Base-by-base conservation (phyloP, 64 coral and sea anemone genomes). In the Actinia tenebrosa region DNA sequence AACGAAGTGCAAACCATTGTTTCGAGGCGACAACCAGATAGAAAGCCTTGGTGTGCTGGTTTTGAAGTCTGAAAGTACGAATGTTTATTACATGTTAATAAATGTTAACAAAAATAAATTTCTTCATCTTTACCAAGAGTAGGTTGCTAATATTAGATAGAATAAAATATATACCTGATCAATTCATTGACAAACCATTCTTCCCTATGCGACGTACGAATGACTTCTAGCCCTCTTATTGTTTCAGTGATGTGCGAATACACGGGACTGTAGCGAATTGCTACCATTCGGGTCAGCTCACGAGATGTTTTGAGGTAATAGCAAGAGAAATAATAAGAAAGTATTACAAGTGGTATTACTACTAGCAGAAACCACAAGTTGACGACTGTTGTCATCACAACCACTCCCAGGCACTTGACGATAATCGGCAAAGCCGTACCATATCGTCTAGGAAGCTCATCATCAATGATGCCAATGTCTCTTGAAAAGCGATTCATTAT, bases 401-500 rank as follows among this genome's bases (percentile, higher is more conserved):
- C 63, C 6, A 22, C 63, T 66, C 63, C 63, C 17, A 66, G 5
- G 63, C 18, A 19, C 63, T n/a, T 66, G 3, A 66, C 19, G 7
- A 19, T 7, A 7, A 22, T 66, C 7, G 18, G 3, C 20, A 66
- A 66, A 22, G 63, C 20, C 16, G 3, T 22, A 66, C 19, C 63
- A 66, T 7, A 66, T 66, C 22, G 16, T 3, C 2, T 22, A 19
- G 63, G 63, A 7, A 66, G 63, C 6, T 19, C 17, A 66, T 66
- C 63, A 53, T 93, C 92, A 16, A 93, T 47, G 45, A 72, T 86
- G n/a, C 88, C 77, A 46, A 81, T 93, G 62, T 93, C 92, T 72
- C 89, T 89, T 37, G 92, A 89, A 80, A 93, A 93, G 42, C 92
- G 82, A 55, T 93, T 93, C 16, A 93, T 80, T 56, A 93, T 93